phyloP scores from a whole-genome alignment of 2,113 vertebrate species.

The Aphyosemion australe region DNA sequence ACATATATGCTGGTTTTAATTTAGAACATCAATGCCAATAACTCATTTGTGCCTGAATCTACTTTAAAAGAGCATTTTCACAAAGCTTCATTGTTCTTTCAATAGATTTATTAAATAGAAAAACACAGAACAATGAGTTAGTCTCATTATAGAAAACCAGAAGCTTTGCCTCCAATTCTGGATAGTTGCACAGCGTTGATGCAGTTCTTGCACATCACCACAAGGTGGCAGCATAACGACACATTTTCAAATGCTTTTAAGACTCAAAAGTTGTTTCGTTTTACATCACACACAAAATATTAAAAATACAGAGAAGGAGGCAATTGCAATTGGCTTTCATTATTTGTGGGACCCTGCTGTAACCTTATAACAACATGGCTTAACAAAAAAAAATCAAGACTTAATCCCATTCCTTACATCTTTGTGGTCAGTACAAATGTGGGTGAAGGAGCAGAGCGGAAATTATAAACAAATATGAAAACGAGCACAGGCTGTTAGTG shows the following conservation, averaged over 20 bases:
- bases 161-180: constrained; percentile 49
- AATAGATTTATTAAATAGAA: background rate
- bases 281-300: background rate
- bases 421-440: constrained; percentile 2
- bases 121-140: constrained; percentile 1
- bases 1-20: too few relatives aligned
- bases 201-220: constrained; percentile 28
- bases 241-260: background rate
- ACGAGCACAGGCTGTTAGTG: constrained; percentile 27
- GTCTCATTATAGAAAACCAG: constrained; percentile 1
- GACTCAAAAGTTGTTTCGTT: background rate
- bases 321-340: constrained; percentile 14
- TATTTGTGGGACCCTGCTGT: constrained; percentile 28
- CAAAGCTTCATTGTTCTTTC: too few relatives aligned
- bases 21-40: too few relatives aligned
- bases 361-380: constrained; percentile 3
- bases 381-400: background rate
- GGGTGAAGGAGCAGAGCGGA: constrained; percentile 7
- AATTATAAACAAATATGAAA: too few relatives aligned
- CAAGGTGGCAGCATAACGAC: constrained; percentile 52
- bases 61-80: too few relatives aligned
- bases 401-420: constrained; percentile 3
- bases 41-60: too few relatives aligned
- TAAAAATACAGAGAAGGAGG: constrained; percentile 50
- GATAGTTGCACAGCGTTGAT: background rate